Evolutionary conservation across 2,113 vertebrate species (phyloP).

Genomic region (Nibea coibor): DNA sequence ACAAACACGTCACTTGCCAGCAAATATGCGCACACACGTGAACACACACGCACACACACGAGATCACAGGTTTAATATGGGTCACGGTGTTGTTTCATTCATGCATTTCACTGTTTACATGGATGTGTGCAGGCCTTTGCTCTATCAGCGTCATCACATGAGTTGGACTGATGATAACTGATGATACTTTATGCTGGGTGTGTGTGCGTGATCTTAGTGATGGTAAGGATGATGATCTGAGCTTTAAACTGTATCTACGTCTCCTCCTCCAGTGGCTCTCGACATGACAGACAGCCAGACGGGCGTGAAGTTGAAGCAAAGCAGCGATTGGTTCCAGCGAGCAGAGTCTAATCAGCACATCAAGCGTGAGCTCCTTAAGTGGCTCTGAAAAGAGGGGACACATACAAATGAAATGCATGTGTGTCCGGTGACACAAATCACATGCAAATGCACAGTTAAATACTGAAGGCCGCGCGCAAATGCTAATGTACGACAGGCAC

Average conservation of each 20-base stretch:
- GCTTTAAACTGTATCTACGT: slow-evolving; percentile 28
- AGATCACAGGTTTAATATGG: slow-evolving; percentile 28
- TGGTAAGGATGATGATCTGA: slow-evolving; percentile 26
- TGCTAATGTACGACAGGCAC: slow-evolving; percentile 21
- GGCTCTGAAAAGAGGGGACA: slow-evolving; percentile 57
- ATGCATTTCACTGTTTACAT: slow-evolving; percentile 42
- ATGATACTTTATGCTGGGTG: slow-evolving; percentile 9
- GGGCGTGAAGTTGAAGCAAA: slow-evolving; percentile 69
- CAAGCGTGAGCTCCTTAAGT: slow-evolving; percentile 67
- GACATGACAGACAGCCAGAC: slow-evolving; percentile 58
- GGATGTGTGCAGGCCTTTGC: slow-evolving; percentile 21
- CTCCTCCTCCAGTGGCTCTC: slow-evolving; percentile 56
- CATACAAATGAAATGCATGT: slow-evolving; percentile 54
- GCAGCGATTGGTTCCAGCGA: slow-evolving; percentile 76
- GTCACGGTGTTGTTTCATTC: slow-evolving; percentile 45
- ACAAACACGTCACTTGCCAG: slow-evolving; percentile 73
- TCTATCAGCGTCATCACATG: slow-evolving; percentile 16
- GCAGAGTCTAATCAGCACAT: slow-evolving; percentile 70
- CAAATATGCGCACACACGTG: slow-evolving; percentile 33
- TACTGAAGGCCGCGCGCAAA: slow-evolving; percentile 31
- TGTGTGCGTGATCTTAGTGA: slow-evolving; percentile 10
- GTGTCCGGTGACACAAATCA: slow-evolving; percentile 44
- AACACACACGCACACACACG: slow-evolving; percentile 29
- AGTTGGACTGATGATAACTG: slow-evolving; percentile 9
- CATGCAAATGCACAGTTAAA: slow-evolving; percentile 62